Conservation (phyloP, 2,888 invertebrate species). For the Timandra comae region DNA sequence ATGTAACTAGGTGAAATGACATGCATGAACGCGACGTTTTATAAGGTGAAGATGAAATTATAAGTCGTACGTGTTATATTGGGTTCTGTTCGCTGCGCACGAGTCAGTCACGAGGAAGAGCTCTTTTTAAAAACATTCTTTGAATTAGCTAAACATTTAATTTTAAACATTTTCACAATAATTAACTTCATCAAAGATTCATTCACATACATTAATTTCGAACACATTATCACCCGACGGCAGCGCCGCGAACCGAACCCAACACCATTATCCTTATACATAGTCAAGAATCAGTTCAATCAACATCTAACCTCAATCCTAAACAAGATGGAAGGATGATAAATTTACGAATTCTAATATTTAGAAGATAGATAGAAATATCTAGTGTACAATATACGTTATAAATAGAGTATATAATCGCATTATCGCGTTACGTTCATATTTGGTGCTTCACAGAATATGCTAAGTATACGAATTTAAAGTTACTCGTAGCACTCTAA, state of each 20-base stretch:
- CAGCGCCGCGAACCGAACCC: too few relatives aligned
- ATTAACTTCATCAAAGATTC: too few relatives aligned
- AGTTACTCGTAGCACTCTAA: constrained; percentile 40
- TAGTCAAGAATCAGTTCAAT: constrained; percentile 28
- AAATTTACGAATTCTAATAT: constrained; percentile 64
- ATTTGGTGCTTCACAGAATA: constrained; percentile 57
- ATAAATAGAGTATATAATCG: constrained; percentile 49
- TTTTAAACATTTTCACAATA: too few relatives aligned
- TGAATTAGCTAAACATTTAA: too few relatives aligned
- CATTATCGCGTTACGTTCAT: constrained; percentile 43
- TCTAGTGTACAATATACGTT: constrained; percentile 56
- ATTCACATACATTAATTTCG: too few relatives aligned
- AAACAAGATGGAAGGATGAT: constrained; percentile 55
- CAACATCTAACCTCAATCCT: constrained; percentile 24
- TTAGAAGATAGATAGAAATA: constrained; percentile 67
- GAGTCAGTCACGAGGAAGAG: too few relatives aligned
- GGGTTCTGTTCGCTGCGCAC: too few relatives aligned
- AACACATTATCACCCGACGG: too few relatives aligned
- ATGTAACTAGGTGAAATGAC: constrained; percentile 55
- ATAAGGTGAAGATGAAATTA: too few relatives aligned
- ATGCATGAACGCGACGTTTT: constrained; percentile 30
- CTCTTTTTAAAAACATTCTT: too few relatives aligned
- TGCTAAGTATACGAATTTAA: constrained; percentile 29
- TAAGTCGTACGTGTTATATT: too few relatives aligned
- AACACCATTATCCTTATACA: too few relatives aligned